phyloP scores from a whole-genome alignment of 2,888 invertebrate species.

The Seira sanloemensis region DNA sequence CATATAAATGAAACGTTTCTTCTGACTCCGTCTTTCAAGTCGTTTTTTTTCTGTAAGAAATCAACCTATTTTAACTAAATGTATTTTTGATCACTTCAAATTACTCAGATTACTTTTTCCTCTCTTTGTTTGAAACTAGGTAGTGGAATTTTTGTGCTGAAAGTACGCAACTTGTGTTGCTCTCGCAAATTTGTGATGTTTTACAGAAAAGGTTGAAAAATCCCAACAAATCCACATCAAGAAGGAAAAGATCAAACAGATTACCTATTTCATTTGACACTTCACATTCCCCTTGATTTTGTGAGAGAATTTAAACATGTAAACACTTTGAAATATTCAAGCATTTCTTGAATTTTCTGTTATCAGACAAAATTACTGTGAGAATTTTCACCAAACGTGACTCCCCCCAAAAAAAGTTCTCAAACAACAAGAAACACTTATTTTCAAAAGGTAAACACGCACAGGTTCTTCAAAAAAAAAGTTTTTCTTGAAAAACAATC shows the following conservation, averaged over 20 bases:
- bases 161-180: not conserved
- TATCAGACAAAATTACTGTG: constrained; percentile 2
- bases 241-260: constrained; percentile 6
- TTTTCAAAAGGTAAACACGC: constrained; percentile 11
- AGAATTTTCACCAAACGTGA: not conserved
- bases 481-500: not conserved
- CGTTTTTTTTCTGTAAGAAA: not conserved
- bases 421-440: not conserved
- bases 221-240: not conserved
- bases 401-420: not conserved
- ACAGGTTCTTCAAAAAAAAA: not conserved
- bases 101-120: not conserved
- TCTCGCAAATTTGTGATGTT: not conserved
- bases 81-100: not conserved
- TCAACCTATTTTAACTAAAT: not conserved
- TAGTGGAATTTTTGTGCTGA: not conserved
- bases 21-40: not conserved
- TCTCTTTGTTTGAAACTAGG: not conserved
- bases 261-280: constrained; percentile 5
- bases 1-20: not conserved
- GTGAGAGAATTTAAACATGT: not conserved
- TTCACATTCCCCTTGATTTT: not conserved
- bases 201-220: not conserved
- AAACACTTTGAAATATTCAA: constrained; percentile 4
- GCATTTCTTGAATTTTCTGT: not conserved